Conservation (phyloP, 2,113 vertebrate species). For the Halichoerus grypus region DNA sequence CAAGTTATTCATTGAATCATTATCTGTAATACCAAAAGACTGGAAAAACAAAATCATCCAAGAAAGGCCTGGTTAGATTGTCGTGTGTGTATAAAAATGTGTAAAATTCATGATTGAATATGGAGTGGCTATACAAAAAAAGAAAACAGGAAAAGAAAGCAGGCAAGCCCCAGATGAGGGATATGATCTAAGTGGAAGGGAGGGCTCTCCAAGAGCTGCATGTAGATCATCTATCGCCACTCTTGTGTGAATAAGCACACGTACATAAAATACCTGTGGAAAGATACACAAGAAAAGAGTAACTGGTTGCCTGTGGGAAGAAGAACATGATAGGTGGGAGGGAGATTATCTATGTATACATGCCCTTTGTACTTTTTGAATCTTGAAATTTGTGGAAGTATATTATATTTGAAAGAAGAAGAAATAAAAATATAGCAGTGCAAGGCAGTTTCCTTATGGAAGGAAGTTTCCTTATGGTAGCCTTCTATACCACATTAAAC, state of each 20-base stretch:
- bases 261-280: neutral
- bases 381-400: conserved; percentile 2
- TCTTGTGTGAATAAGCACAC: neutral
- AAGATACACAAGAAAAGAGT: neutral
- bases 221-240: neutral
- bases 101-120: neutral
- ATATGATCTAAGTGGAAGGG: neutral
- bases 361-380: neutral
- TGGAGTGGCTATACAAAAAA: neutral
- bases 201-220: neutral
- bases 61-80: neutral
- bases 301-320: neutral
- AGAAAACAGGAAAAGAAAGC: neutral
- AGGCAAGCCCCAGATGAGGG: neutral
- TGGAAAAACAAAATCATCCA: neutral
- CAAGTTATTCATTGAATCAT: neutral
- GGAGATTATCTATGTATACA: neutral
- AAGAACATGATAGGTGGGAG: neutral
- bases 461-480: neutral
- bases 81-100: neutral
- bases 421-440: neutral
- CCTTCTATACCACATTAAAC: neutral
- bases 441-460: neutral
- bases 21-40: neutral
- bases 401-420: neutral